Evolutionary conservation across 1,140 invertebrate species (phyloP), one percentile per base, ranked within the genome.

Genomic region (Stenopsyche tienmushanensis): DNA sequence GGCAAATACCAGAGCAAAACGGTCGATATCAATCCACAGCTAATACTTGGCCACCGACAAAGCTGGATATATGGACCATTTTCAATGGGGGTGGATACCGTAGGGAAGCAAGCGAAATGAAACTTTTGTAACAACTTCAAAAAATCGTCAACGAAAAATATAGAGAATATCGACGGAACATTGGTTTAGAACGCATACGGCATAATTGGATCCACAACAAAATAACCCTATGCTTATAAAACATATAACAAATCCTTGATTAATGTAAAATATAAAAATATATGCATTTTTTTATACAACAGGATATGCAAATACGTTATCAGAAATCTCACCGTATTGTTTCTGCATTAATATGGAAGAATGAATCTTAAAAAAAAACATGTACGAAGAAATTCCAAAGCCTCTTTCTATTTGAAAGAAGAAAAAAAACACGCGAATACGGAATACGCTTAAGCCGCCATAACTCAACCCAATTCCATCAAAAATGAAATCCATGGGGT

Each of bases 391-490:
- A 57, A 57, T 57, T 57, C 53, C 53, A 21, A 57, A 57, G 10
- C 2, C 18, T 41, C 18, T 8, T 3, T 25, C 29, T 57, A 15
- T 17, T 15, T 17, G 2, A 13, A 34, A 9, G 17, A 42, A 42
- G 8, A 25, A 57, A 57, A 57, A 57, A 57, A 42, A 29, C 53
- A 41, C 29, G 29, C 41, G 44, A 29, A 47, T 60, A 60, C 20
- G 44, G 42, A 60, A 60, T 60, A 60, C 25, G 45, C 45, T 62
- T 50, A 52, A 62, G 49, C 49, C 25, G 5, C 45, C 47, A 62
- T 52, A 62, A 62, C 60, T 62, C 60, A 62, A 62, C 47, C 47
- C 60, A 62, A 34, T 62, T 62, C 60, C 60, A 62, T 62, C 60
- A 62, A 62, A 62, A 62, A 62, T 62, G 60, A 62, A 62, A 62